These are phyloP conservation scores for Icerya purchasi DNA, from an alignment of 2,888 invertebrate species.

Conservation along the genomic window DNA sequence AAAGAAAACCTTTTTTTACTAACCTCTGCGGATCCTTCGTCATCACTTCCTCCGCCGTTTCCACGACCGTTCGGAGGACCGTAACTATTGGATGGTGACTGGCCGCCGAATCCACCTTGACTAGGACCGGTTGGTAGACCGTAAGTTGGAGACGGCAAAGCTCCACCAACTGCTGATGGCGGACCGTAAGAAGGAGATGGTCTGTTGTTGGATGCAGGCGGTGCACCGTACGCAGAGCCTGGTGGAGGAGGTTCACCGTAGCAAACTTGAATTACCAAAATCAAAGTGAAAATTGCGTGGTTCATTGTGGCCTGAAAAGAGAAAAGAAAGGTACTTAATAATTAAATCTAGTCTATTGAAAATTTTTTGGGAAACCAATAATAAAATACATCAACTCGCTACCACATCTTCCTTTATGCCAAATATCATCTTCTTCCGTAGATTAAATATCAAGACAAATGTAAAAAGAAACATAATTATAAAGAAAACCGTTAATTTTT, in stretches of 20 bases:
- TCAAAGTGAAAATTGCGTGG: neutral
- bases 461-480: too few species aligned
- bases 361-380: too few species aligned
- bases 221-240: constrained; percentile 5
- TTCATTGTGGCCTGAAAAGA: constrained; percentile 5
- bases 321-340: too few species aligned
- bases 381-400: too few species aligned
- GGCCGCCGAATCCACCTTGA: constrained; percentile 10
- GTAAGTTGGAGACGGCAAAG: neutral
- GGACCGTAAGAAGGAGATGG: constrained; percentile 8
- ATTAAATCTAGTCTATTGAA: too few species aligned
- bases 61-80: constrained; percentile 7
- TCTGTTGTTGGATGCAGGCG: constrained; percentile 1
- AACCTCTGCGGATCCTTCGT: constrained; percentile 4
- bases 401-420: too few species aligned
- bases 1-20: neutral
- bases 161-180: constrained; percentile 4
- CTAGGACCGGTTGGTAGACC: constrained; percentile 7
- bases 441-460: too few species aligned
- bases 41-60: constrained; percentile 15
- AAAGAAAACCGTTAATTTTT: too few species aligned
- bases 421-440: too few species aligned
- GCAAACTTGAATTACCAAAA: constrained; percentile 5
- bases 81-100: constrained; percentile 10
- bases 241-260: constrained; percentile 7